phyloP scores from a whole-genome alignment of 1,140 invertebrate species.

The Fopius arisanus region DNA sequence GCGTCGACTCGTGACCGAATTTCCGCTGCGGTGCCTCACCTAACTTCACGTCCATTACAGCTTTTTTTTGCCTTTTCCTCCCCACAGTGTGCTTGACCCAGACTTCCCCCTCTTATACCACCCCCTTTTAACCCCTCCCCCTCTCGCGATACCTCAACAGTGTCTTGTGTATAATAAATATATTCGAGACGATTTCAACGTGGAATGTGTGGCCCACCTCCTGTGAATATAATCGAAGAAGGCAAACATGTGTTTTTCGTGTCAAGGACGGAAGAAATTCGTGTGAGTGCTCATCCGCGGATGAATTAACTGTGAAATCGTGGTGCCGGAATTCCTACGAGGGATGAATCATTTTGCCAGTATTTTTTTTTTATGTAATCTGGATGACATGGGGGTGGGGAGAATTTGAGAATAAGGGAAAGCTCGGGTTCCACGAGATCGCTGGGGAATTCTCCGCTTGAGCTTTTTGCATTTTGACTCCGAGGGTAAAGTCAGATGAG shows the following conservation, averaged over 20 bases:
- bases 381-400: too few relatives aligned
- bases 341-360: too few relatives aligned
- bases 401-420: too few relatives aligned
- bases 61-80: neutral
- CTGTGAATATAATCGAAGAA: neutral
- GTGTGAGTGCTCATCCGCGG: too few relatives aligned
- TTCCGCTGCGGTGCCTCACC: neutral
- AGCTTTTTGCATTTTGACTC: too few relatives aligned
- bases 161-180: constrained; percentile 2
- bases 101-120: neutral
- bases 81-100: constrained; percentile 12
- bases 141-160: neutral
- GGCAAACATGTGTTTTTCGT: constrained; percentile 3
- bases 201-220: neutral
- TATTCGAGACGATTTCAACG: neutral
- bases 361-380: too few relatives aligned
- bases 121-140: neutral
- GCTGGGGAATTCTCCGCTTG: too few relatives aligned
- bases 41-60: neutral
- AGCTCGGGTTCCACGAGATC: too few relatives aligned
- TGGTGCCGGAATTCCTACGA: too few relatives aligned
- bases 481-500: too few relatives aligned
- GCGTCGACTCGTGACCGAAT: constrained; percentile 9
- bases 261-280: neutral
- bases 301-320: too few relatives aligned